phyloP scores from a whole-genome alignment of 2,797 vertebrate genomes.

The Helostoma temminkii region DNA sequence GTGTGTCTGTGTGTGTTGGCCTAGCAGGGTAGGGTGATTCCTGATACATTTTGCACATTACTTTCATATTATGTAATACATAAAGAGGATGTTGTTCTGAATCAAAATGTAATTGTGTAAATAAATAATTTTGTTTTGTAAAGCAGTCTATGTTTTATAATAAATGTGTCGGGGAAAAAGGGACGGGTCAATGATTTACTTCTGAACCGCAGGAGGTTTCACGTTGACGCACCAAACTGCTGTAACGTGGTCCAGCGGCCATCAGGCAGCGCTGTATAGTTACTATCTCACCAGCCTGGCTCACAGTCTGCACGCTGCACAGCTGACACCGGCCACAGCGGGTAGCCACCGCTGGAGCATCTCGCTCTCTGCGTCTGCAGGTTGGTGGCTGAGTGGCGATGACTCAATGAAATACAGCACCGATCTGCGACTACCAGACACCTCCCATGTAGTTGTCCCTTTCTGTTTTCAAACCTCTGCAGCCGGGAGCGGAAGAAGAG shows the following conservation, averaged over 20 bases:
- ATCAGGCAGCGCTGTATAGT: constrained; percentile 47
- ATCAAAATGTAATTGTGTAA: constrained; percentile 58
- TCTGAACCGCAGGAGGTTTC: background rate
- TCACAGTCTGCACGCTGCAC: background rate
- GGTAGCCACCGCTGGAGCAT: constrained; percentile 28
- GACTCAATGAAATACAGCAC: constrained; percentile 52
- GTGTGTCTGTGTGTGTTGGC: constrained; percentile 10
- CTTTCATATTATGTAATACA: constrained; percentile 33
- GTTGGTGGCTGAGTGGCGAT: constrained; percentile 31
- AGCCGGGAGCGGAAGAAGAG: constrained; percentile 16
- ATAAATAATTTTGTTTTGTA: constrained; percentile 67
- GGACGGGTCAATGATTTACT: background rate
- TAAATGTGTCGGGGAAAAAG: background rate
- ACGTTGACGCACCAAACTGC: too few relatives aligned
- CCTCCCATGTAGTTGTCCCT: constrained; percentile 33
- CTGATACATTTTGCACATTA: constrained; percentile 71
- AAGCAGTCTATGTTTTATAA: constrained; percentile 14
- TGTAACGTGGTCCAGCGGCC: constrained; percentile 4
- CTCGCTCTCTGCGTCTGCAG: constrained; percentile 44
- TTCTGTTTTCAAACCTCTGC: constrained; percentile 14
- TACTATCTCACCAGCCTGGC: background rate
- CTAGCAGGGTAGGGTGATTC: constrained; percentile 33
- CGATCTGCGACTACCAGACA: constrained; percentile 24
- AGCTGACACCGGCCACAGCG: constrained; percentile 29
- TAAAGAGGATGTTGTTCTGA: constrained; percentile 8